Percentiles rank a stretch among this genome's conserved stretches.
phyloP scores from a whole-genome alignment of 2,113 vertebrate species.

The Cephalopterus ornatus region DNA sequence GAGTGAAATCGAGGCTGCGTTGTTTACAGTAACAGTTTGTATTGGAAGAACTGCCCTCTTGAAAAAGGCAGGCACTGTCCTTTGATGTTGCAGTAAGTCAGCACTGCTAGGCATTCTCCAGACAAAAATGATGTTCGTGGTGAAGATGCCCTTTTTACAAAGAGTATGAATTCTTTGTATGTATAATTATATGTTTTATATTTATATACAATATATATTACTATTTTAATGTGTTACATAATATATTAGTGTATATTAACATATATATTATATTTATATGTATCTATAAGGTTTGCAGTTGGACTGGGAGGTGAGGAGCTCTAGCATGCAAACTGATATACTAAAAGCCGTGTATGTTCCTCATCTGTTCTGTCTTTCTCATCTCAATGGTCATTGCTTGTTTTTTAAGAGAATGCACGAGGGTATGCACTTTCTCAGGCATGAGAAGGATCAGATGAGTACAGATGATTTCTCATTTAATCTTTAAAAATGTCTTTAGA shows the following conservation, averaged over 20 bases:
- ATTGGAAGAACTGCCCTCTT: not conserved
- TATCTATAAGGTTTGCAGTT: not conserved
- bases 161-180: not conserved
- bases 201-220: not conserved
- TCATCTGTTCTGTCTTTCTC: not conserved
- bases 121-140: not conserved
- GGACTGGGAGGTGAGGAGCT: not conserved
- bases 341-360: not conserved
- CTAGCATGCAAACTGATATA: not conserved
- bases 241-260: not conserved
- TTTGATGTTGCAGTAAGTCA: not conserved
- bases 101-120: not conserved
- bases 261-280: not conserved
- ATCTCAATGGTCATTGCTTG: not conserved
- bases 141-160: not conserved
- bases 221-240: not conserved
- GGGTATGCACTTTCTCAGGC: not conserved
- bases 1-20: not conserved
- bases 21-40: not conserved
- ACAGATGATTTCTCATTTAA: not conserved
- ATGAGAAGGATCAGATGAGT: not conserved
- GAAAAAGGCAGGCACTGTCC: not conserved
- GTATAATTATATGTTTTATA: not conserved
- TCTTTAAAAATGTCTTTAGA: not conserved
- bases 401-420: not conserved